Evolutionary conservation across 2,888 invertebrate genomes (phyloP).

Genomic region (Rhagophthalmus giganteus): DNA sequence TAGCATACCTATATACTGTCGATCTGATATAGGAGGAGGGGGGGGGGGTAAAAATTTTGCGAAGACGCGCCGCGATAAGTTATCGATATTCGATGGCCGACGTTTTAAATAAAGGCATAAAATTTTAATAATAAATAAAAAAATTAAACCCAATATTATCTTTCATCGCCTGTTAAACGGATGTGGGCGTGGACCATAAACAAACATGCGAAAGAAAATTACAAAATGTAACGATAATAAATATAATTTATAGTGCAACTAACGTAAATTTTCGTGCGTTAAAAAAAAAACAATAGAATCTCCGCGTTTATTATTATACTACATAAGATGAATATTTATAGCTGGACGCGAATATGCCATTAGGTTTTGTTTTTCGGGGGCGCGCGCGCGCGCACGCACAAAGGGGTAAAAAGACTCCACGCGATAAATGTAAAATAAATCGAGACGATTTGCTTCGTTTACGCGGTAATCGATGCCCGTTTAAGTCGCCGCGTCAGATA

Average conservation of each 20-base stretch:
- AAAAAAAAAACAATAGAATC: constrained; percentile 15
- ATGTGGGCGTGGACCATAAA: constrained; percentile 22
- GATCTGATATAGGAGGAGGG: too few species aligned
- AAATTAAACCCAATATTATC: constrained; percentile 25
- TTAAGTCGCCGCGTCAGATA: background rate
- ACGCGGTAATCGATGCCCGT: too few species aligned
- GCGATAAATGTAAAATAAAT: too few species aligned
- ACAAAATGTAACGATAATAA: constrained; percentile 22
- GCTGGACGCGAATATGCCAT: background rate
- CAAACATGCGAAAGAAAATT: constrained; percentile 27
- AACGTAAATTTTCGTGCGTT: constrained; percentile 16
- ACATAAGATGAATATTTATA: background rate
- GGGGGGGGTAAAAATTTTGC: background rate
- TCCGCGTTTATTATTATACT: background rate
- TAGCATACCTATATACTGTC: too few species aligned
- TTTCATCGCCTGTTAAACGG: constrained; percentile 24
- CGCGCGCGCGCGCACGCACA: too few species aligned
- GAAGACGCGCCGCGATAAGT: background rate
- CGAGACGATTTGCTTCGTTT: too few species aligned
- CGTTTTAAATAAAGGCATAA: constrained; percentile 2
- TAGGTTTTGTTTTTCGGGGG: too few species aligned
- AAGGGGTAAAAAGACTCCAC: too few species aligned
- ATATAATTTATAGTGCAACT: constrained; percentile 17
- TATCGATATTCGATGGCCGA: background rate
- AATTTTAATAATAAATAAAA: constrained; percentile 2